Base-by-base conservation (phyloP, 1,140 invertebrate species). In the Cotesia vestalis region DNA sequence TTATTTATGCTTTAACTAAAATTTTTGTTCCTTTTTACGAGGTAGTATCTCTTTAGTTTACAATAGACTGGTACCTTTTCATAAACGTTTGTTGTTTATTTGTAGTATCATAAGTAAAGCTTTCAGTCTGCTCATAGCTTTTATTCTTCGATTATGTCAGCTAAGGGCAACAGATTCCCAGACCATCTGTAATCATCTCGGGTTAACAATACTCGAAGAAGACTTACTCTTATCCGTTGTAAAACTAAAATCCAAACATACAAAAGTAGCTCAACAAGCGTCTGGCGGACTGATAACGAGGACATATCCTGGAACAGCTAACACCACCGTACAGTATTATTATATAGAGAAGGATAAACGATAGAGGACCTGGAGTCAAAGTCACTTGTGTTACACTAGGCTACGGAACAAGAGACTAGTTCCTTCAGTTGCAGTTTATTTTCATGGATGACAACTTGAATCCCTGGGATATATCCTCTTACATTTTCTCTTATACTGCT, bases 361-460 rank as follows among this genome's bases (percentile, higher is more conserved):
- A 52, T 8, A 62, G 4, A 40, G 40, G 40, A 51, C 57, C 20
- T 4, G 36, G 17, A 70, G 59, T 14, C 61, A 61, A 9, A 70
- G 59, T 14, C 61, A 61, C 69, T 61, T 62, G 59, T 70, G 36
- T 27, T 27, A 27, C 27, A 20, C 46, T 14, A 9, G 67, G 52
- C n/a, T 69, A n/a, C 38, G 35, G 35, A 70, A 70, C 59, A 53
- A 62, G 69, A 62, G 57, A 70, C 34, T 34, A 11, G 20, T 53
- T 70, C 46, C 60, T 14, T 46, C 20, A 27, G 59, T 51, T 8
- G 59, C 46, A 70, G 57, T 62, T 51, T 62, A 70, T 70, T 70
- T 62, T 52, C 57, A 20, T 70, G 60, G 59, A 70, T 70, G 69
- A 70, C 69, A 70, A 70, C 69, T n/a, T 27, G 46, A 70, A 70